Base-by-base conservation (phyloP, 2,113 vertebrate genomes). In the Rhipidura dahli region DNA sequence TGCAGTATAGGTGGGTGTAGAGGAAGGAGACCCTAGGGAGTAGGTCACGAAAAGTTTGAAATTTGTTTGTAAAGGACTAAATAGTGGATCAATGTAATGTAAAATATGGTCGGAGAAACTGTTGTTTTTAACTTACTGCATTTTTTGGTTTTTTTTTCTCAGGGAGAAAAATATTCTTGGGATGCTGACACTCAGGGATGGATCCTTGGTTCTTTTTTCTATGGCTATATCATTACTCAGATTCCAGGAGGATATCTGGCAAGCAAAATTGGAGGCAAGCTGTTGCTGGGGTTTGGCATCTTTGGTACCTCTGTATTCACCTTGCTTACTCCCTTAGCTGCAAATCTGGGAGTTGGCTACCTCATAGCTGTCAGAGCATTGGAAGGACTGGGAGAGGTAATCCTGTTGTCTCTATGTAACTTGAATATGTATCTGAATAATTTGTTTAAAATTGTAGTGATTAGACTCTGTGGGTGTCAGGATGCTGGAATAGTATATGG, bases 171-270 rank as follows among this genome's bases (percentile, higher is more conserved):
- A 50, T 99, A 99, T 95, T 80, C 98, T 47, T 99, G 99, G 99
- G 97, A 99, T 97, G 98, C 99, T 9, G 98, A 98, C 96, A 99
- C 98, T 28, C 99, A 99, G 95, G 99, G 99, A 59, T 99, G 99
- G 99, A 99, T 99, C 96, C 98, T 99, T 56, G 98, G 99, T 76
- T 99, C 99, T 45, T 99, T 99, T 97, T 99, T 99, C 97, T 99
- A 99, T 44, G 99, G 99, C 75, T 99, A 99, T 97, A 99, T 99
- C 86, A 47, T 99, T 92, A 99, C 99, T 16, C 99, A 99, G 97
- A 97, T 99, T 90, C 99, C 99, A 39, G 99, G 99, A 45, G 99
- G 99, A 49, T 99, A 99, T 94, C 83, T 99, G 90, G 99, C 99
- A 44, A 98, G 98, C 77, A 99, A 97, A 97, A 97, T 97, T 4